Conservation (phyloP, 2,888 invertebrate genomes). For the Drosophila infuscata region DNA sequence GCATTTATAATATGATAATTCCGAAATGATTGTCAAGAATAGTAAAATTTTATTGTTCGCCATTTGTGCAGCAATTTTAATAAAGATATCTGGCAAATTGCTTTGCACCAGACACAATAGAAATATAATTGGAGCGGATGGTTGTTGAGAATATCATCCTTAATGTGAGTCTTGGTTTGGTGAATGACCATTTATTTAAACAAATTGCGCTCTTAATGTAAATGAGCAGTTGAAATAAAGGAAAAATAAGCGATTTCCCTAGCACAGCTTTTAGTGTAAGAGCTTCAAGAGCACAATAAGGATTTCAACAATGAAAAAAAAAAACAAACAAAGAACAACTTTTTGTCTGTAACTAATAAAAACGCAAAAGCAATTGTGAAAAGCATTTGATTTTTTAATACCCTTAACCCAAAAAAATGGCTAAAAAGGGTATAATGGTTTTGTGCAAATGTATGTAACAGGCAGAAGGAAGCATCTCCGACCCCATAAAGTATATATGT, state of each 20-base stretch:
- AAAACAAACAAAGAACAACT: no score
- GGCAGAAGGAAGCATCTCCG: no score
- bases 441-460: no score
- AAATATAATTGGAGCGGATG: conserved; percentile 28
- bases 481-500: no score
- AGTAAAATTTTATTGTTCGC: conserved; percentile 26
- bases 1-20: conserved; percentile 68
- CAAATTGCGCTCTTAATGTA: background rate
- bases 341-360: background rate
- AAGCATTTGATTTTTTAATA: background rate
- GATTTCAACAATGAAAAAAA: background rate
- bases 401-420: no score
- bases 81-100: conserved; percentile 17
- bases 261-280: background rate
- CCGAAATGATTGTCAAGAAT: conserved; percentile 37
- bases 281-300: background rate
- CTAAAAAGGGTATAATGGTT: no score
- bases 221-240: background rate
- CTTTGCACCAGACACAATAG: background rate
- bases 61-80: conserved; percentile 40
- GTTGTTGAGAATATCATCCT: background rate
- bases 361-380: background rate
- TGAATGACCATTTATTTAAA: background rate
- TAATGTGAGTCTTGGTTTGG: background rate
- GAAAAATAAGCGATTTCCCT: background rate